Base-by-base conservation (phyloP, 2,888 invertebrate genomes). In the Thecophora atra region DNA sequence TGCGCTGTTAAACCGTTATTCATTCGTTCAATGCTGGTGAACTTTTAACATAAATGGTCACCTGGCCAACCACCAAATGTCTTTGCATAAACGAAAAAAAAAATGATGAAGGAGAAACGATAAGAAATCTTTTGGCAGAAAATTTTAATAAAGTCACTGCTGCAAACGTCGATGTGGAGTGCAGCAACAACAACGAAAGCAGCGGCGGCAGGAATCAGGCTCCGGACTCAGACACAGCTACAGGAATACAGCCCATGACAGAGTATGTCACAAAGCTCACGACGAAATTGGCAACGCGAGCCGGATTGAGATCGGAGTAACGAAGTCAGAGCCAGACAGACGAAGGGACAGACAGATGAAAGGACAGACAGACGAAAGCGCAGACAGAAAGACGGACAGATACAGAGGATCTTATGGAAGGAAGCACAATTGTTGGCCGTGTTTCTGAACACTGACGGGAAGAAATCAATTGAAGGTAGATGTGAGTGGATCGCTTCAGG, bases 51-150 rank as follows among this genome's bases (percentile, higher is more conserved):
- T 51, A 60, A 69, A 60, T 60, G 60, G 60, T 51, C 60, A 60
- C 47, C 60, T 60, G 69, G 44, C 47, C 69, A 62, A 13, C 44
- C 19, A 58, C 47, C 24, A 69, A n/a, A n/a, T 30, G 30, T 77
- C 81, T 81, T 81, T 80, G 81, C 82, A 81, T 81, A 82, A 81
- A 81, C 81, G 71, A 79, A 71, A 79, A 82, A 81, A 79, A 71
- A 79, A 82, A 81, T 81, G 82, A 81, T 79, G 73, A 74, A 73
- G 75, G 42, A 74, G 65, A 77, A 75, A 76, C 73, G 74, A 76
- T 76, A 74, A 72, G 70, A 71, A 28, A 69, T 69, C 60, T 54
- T 19, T 4, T 19, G 47, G 60, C 42, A 69, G 37, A 44, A 75
- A 75, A 74, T 70, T 66, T 66, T 67, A 37, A 58, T 62, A 73